Conservation (phyloP, 1,140 invertebrate species). For the Drosophila ogumai region DNA sequence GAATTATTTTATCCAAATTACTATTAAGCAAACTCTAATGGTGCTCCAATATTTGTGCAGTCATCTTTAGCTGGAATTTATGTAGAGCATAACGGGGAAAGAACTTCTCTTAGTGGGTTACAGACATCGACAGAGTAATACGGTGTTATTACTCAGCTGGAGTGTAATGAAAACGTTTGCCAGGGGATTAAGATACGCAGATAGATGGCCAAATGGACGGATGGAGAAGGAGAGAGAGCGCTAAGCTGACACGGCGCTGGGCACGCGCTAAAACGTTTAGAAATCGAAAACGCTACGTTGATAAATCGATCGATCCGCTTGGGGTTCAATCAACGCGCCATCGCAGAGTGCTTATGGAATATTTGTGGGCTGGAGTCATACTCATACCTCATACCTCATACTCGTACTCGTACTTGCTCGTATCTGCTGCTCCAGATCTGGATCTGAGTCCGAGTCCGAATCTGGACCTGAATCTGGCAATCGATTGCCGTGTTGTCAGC, state of each 20-base stretch:
- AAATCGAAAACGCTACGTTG: slow-evolving; percentile 69
- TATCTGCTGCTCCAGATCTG: slow-evolving; percentile 77
- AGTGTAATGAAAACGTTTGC: slow-evolving; percentile 73
- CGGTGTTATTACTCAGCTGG: slow-evolving; percentile 37
- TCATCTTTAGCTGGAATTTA: slow-evolving; percentile 29
- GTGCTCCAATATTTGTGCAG: slow-evolving; percentile 3
- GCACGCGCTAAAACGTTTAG: slow-evolving; percentile 75
- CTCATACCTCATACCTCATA: slow-evolving; percentile 62
- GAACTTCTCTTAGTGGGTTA: slow-evolving; percentile 19
- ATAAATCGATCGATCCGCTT: slow-evolving; percentile 61
- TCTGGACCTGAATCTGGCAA: slow-evolving; percentile 62
- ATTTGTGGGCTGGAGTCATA: slow-evolving; percentile 64
- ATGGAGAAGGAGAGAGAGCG: slow-evolving; percentile 16
- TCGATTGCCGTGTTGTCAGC: slow-evolving; percentile 71
- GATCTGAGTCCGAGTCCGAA: slow-evolving; percentile 48
- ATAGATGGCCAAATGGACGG: slow-evolving; percentile 27
- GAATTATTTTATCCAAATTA: slow-evolving; percentile 5
- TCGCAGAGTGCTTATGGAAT: slow-evolving; percentile 62
- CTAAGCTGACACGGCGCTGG: slow-evolving; percentile 69
- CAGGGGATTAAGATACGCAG: slow-evolving; percentile 60
- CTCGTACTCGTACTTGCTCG: slow-evolving; percentile 45
- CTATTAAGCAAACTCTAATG: not conserved
- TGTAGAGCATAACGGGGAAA: slow-evolving; percentile 26
- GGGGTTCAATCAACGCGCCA: slow-evolving; percentile 27
- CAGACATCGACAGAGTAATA: slow-evolving; percentile 9